Conservation (phyloP, 2,797 vertebrate genomes). For the Eulemur coronatus region DNA sequence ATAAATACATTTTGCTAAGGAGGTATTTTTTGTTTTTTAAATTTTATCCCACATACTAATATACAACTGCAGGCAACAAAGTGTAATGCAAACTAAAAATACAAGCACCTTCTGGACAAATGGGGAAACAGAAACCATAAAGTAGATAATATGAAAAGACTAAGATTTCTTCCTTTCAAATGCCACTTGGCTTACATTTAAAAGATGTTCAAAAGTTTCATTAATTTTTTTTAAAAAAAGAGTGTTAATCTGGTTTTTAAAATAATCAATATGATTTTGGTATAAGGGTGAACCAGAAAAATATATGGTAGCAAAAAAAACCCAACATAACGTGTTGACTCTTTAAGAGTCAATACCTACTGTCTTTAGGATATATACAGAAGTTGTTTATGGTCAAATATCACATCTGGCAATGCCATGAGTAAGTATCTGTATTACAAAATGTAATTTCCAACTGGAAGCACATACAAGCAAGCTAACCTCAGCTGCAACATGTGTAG, state of each 20-base stretch:
- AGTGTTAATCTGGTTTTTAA: neutral
- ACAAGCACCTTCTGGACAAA: neutral
- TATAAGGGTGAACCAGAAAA: neutral
- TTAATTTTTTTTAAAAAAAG: neutral
- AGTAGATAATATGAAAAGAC: neutral
- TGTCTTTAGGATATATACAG: neutral
- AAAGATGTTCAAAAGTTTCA: neutral
- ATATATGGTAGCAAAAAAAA: neutral
- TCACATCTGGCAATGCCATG: neutral
- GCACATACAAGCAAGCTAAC: neutral
- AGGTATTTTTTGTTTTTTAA: neutral
- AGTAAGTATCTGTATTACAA: constrained; percentile 4
- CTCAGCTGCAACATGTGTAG: neutral
- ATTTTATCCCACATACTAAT: constrained; percentile 20
- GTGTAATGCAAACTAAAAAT: neutral
- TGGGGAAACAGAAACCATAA: neutral
- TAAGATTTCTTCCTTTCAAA: neutral
- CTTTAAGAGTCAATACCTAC: neutral
- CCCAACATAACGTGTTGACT: neutral
- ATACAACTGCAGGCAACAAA: neutral
- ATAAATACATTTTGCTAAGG: neutral
- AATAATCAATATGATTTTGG: neutral
- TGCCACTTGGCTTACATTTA: neutral
- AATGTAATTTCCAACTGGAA: constrained; percentile 26
- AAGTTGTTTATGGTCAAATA: neutral